Base-by-base conservation (phyloP, 2,888 invertebrate species). In the Dryobotodes eremita region DNA sequence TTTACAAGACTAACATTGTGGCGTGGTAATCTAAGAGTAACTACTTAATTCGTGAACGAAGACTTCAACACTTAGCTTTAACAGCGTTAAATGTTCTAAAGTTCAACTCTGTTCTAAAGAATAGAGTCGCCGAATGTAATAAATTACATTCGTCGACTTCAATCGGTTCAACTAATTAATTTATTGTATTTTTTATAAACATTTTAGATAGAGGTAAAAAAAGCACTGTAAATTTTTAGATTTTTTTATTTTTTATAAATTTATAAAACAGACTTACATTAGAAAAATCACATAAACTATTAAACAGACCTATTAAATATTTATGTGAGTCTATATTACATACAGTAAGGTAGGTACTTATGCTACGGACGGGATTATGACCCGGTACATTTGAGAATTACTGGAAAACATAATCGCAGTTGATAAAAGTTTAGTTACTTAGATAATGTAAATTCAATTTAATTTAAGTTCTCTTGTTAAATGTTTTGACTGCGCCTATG, bases 251-350 rank as follows among this genome's bases (percentile, higher is more conserved):
- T 94, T 86, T 89, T 89, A 89, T 93, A 93, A 94, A 94, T 94
- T 96, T 96, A 94, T 96, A 95, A 94, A 97, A 97, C 97, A 97
- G 96, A 96, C 97, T 97, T 97, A 97, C 95, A 95, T 94, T 94
- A 96, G 90, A 95, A 95, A 89, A 97, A 96, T 97, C 97, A 97
- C 97, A 97, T 96, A 96, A 94, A 95, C 94, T 96, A 96, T 96
- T 94, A 95, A 96, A 97, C 94, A 96, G 95, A 95, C 95, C 95
- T 97, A 97, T 97, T 96, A 95, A 96, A 97, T 96, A 97, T 96
- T 95, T 93, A 97, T 97, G 97, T 96, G 97, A 96, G 94, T 96
- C 96, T 97, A 96, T 97, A 97, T 97, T 97, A 97, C 96, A 97
- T 95, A 94, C 91, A 95, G 91, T 94, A 95, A 94, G 94, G 95